Percentiles rank a stretch among this genome's conserved stretches.
Evolutionary conservation across 2,888 invertebrate species (phyloP).

Genomic region (Aelia acuminata): DNA sequence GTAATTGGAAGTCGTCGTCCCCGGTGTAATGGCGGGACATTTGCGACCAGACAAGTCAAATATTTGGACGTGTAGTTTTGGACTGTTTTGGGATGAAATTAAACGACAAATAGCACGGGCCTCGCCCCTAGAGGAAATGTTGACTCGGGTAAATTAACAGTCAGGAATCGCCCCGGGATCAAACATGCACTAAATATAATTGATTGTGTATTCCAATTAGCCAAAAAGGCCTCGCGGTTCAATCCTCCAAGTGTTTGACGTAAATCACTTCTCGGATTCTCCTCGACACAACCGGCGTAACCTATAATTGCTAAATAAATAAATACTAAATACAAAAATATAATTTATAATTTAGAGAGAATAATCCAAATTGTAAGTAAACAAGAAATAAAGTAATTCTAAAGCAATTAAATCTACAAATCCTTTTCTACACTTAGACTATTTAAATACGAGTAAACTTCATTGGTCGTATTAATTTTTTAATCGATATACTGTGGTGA

Average conservation of each 20-base stretch:
- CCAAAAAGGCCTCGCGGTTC: neutral
- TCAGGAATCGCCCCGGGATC: neutral
- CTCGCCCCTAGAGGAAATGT: neutral
- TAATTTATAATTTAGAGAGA: no score
- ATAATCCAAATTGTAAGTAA: no score
- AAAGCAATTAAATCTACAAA: no score
- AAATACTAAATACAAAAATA: no score
- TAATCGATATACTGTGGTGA: no score
- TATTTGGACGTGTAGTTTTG: constrained; percentile 38
- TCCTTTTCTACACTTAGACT: no score
- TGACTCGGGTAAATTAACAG: constrained; percentile 29
- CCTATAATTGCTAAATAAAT: no score
- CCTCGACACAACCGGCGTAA: no score
- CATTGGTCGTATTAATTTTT: no score
- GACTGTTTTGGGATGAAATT: constrained; percentile 33
- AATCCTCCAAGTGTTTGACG: neutral
- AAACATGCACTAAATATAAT: constrained; percentile 21
- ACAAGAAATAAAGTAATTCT: no score
- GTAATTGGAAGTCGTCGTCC: constrained; percentile 51
- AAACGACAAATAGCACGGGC: neutral
- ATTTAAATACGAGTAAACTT: no score
- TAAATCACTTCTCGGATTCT: no score
- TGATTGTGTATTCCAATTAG: neutral
- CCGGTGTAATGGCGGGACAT: neutral
- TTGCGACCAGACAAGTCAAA: constrained; percentile 40